Evolutionary conservation across 2,797 vertebrate species (phyloP).

Genomic region (Macroramphosus scolopax): DNA sequence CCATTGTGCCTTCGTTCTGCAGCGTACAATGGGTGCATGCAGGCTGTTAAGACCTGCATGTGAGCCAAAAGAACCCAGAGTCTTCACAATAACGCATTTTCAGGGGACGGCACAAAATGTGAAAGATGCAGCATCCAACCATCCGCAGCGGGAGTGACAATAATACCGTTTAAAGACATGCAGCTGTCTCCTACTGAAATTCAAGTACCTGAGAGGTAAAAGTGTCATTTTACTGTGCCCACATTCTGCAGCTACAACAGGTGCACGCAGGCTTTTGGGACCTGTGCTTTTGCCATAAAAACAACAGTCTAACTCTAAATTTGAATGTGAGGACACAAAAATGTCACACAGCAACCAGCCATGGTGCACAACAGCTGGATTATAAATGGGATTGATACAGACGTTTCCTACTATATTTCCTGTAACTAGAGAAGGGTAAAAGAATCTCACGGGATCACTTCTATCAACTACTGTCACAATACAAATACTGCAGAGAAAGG

Average conservation of each 20-base stretch:
- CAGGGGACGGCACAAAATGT: constrained; percentile 21
- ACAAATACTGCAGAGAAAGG: not conserved
- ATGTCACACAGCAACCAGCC: not conserved
- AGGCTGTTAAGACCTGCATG: constrained; percentile 6
- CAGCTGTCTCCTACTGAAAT: not conserved
- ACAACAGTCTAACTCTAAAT: not conserved
- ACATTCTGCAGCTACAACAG: too few species aligned
- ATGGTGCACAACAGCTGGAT: too few species aligned
- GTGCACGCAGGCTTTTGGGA: too few species aligned
- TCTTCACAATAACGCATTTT: constrained; percentile 35
- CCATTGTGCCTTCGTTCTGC: constrained; percentile 52
- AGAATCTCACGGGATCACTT: too few species aligned
- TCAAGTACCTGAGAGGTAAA: too few species aligned
- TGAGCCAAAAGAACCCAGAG: constrained; percentile 26
- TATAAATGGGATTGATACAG: too few species aligned
- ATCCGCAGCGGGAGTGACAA: constrained; percentile 16
- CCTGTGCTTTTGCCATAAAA: too few species aligned
- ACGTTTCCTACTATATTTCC: too few species aligned
- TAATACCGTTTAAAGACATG: not conserved
- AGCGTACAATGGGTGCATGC: constrained; percentile 30
- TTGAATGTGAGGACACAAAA: not conserved
- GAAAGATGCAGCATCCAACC: constrained; percentile 6
- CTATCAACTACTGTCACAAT: not conserved
- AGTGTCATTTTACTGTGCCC: too few species aligned
- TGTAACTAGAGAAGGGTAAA: too few species aligned